Evolutionary conservation across 2,888 invertebrate species (phyloP), one percentile per base, ranked within the genome.

Genomic region (Patella caerulea): DNA sequence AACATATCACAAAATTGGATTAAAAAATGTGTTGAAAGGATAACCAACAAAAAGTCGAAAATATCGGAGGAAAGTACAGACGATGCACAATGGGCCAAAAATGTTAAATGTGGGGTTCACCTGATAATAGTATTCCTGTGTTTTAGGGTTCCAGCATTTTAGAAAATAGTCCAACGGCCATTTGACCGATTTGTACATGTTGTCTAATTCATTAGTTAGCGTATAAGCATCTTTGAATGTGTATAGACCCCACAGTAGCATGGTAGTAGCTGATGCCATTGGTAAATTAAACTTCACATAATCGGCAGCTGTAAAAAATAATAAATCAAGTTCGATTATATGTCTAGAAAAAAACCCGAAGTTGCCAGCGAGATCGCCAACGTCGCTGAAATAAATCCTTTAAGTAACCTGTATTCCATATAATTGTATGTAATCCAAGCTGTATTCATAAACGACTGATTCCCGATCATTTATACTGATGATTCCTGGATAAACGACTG

Each of bases 161-260:
- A 94, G 92, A 83, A 94, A 93, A 86, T 94, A 94, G 87, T 94
- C 94, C 1, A 93, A 92, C 0, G 93, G 93, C 94, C 94, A 94
- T 88, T 93, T 93, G 19, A 94, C 82, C 14, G 87, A 84, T 56
- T 86, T 87, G 24, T 86, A 82, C 71, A 87, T 84, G 52, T 87
- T 76, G 2, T 85, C 81, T 71, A 86, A 80, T 75, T 88, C 86
- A 11, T 86, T 86, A 17, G 86, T 77, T 5, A 78, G 54, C 9
- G 76, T 73, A 75, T 89, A 89, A 0, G 87, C 88, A 59, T 88
- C 86, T 52, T 82, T 79, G 78, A 80, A 88, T 69, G 85, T 79
- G 14, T 87, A 79, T 2, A 85, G 82, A 17, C 88, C 85, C 87
- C 87, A 88, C n/a, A 85, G 83, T 9, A 88, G 78, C 69, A 87